These are phyloP conservation scores for Borostomias antarcticus DNA, from an alignment of 2,797 vertebrate genomes.

Conservation along the genomic window DNA sequence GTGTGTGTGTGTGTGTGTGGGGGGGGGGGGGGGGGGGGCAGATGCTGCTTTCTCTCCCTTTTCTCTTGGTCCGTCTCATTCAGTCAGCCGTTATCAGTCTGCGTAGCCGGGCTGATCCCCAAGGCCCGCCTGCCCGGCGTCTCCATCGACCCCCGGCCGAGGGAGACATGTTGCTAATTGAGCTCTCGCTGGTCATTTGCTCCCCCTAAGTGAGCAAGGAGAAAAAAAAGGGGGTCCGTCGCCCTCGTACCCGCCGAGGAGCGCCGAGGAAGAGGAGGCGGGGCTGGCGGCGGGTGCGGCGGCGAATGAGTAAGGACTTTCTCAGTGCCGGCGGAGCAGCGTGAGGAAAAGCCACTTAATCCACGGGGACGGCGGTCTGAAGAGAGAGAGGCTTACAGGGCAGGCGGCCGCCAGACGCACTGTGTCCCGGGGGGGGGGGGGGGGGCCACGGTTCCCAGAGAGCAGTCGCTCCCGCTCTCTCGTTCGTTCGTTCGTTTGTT, in stretches of 20 bases:
- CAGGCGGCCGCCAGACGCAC: neutral
- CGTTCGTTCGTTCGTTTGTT: too few relatives aligned
- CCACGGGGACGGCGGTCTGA: conserved; percentile 53
- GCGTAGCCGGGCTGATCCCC: conserved; percentile 41
- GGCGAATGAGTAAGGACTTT: conserved; percentile 41
- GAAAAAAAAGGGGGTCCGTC: conserved; percentile 62
- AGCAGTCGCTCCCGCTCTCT: too few relatives aligned
- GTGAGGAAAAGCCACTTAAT: conserved; percentile 69
- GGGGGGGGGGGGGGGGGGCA: too few relatives aligned
- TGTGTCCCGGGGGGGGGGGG: conserved; percentile 40
- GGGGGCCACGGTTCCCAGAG: neutral
- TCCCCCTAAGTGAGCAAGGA: conserved; percentile 88
- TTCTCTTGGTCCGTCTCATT: conserved; percentile 41
- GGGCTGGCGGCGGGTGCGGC: neutral
- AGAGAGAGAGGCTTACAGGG: conserved; percentile 9
- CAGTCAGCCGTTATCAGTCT: conserved; percentile 20
- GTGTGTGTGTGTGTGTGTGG: too few relatives aligned
- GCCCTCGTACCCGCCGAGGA: conserved; percentile 67
- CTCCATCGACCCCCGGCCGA: conserved; percentile 42
- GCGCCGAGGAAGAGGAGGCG: neutral
- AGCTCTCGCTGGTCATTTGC: conserved; percentile 84
- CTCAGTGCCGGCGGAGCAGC: conserved; percentile 52
- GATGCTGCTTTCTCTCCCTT: conserved; percentile 69
- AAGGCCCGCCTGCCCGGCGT: conserved; percentile 37
- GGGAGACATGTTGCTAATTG: conserved; percentile 81